These are phyloP conservation scores for Himalopsyche tibetana DNA, from an alignment of 2,888 invertebrate species.

Conservation along the genomic window DNA sequence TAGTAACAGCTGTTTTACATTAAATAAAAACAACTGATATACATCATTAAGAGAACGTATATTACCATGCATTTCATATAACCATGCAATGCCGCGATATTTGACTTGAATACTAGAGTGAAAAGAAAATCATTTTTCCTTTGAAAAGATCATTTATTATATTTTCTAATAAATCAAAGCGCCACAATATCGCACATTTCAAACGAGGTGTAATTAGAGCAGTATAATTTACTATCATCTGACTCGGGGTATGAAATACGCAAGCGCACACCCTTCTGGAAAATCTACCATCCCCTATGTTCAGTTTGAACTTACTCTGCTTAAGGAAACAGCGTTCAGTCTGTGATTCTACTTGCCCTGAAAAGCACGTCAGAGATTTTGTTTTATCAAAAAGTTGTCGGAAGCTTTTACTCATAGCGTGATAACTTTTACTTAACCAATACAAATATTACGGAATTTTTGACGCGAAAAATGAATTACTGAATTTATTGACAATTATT, in stretches of 20 bases:
- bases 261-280: background rate
- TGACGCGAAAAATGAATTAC: too few relatives aligned
- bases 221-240: conserved; percentile 2
- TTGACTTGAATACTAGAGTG: too few relatives aligned
- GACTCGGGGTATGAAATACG: background rate
- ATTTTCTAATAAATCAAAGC: background rate
- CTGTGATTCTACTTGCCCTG: background rate
- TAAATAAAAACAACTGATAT: too few relatives aligned
- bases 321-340: background rate
- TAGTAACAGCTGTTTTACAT: too few relatives aligned
- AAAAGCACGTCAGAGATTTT: background rate
- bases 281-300: background rate
- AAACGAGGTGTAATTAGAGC: background rate
- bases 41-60: too few relatives aligned
- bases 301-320: background rate
- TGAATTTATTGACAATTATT: too few relatives aligned
- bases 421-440: background rate
- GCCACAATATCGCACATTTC: background rate
- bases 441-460: too few relatives aligned
- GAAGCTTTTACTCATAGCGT: background rate
- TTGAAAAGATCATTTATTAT: conserved; percentile 9
- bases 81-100: too few relatives aligned
- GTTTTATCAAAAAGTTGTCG: background rate
- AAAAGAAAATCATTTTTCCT: background rate
- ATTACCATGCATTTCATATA: too few relatives aligned